Percentiles rank a stretch among this genome's conserved stretches.
Conservation (phyloP, 2,797 vertebrate species). For the Thripadectes ignobilis region DNA sequence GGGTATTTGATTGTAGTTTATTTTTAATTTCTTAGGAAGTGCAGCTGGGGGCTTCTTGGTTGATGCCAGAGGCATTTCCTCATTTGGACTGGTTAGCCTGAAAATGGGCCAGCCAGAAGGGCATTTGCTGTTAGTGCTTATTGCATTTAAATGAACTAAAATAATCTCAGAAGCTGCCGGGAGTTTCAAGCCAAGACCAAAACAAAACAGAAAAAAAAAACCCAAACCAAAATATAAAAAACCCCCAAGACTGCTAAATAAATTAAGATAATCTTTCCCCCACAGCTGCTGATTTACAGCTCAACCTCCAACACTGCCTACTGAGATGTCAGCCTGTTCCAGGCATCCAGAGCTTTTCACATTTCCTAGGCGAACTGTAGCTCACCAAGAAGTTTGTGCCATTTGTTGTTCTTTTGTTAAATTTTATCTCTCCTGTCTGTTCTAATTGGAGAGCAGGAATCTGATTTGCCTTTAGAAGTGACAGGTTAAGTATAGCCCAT, state of each 20-base stretch:
- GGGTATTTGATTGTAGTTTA: background rate
- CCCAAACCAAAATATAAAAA: background rate
- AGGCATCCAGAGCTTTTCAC: background rate
- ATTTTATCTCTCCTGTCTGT: background rate
- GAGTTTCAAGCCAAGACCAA: slow-evolving; percentile 54
- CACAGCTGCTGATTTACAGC: slow-evolving; percentile 46
- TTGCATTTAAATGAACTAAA: slow-evolving; percentile 70
- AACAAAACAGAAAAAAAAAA: background rate
- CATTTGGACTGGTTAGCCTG: slow-evolving; percentile 58
- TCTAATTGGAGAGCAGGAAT: background rate
- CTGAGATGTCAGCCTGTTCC: background rate
- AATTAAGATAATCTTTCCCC: slow-evolving; percentile 50
- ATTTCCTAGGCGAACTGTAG: background rate
- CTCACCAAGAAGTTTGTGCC: background rate
- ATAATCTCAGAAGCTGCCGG: slow-evolving; percentile 66
- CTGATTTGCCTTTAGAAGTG: background rate
- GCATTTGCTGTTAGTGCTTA: slow-evolving; percentile 66
- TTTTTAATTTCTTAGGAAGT: slow-evolving; percentile 64
- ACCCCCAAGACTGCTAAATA: background rate
- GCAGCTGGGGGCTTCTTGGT: slow-evolving; percentile 56
- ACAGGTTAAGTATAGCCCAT: background rate
- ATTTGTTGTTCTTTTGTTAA: background rate
- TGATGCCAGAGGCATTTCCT: slow-evolving; percentile 66
- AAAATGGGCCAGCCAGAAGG: slow-evolving; percentile 65
- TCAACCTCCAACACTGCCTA: background rate